Base-by-base conservation (phyloP, 2,888 invertebrate genomes). In the Gymnosoma rotundatum region DNA sequence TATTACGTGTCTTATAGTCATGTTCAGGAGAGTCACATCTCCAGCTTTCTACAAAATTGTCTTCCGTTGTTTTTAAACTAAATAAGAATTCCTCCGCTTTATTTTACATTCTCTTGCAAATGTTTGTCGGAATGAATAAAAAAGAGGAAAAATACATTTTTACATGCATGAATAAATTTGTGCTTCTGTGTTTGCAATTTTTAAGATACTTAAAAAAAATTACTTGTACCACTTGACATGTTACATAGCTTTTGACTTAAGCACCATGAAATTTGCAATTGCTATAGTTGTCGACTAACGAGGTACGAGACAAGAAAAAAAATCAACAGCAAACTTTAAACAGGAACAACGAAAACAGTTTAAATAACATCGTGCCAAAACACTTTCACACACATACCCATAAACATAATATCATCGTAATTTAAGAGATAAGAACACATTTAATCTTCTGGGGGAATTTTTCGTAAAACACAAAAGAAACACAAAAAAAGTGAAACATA, bases 201-300 rank as follows among this genome's bases (percentile, higher is more conserved):
- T 66, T 67, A 52, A 72, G 45, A 32, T 48, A 25, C 76, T 80
- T 69, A 73, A 78, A 78, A n/a, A 73, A 84, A 81, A 81, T 84
- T 81, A 64, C 48, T 61, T 45, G 21, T 21, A 79, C 38, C 80
- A 87, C 86, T 86, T 86, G 87, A 86, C 83, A 86, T 81, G 79
- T 83, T 83, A 81, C 79, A 83, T 81, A 85, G 60, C 83, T 84
- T 86, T 86, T 86, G 86, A 85, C 84, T 87, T 82, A 70, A 70
- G 52, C 74, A 64, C 70, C 60, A 66, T 63, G 56, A 69, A 78
- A 60, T 60, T 67, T 58, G 21, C 42, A 67, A 66, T 38, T 60
- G 12, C n/a, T 3, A 32, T 52, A 32, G 25, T 48, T 60, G 18
- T 60, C 48, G 42, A 42, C 10, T 42, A 42, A 42, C 42, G 42